These are phyloP conservation scores for Pinna nobilis DNA, from an alignment of 1,140 invertebrate genomes.

Conservation along the genomic window DNA sequence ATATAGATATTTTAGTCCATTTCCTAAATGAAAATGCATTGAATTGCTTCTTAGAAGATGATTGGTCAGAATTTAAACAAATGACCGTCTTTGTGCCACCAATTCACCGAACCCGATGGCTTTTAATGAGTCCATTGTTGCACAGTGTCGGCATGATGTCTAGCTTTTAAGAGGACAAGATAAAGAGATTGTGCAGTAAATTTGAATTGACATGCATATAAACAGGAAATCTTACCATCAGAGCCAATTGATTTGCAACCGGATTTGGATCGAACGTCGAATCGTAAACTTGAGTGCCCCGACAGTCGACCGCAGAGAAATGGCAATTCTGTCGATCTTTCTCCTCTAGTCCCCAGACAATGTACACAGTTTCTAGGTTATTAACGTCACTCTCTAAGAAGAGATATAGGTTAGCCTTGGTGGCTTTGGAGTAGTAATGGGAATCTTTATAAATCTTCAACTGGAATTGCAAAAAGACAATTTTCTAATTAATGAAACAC, in stretches of 20 bases:
- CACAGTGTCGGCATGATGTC: no score
- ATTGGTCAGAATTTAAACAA: no score
- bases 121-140: no score
- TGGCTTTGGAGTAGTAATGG: constrained; percentile 42
- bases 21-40: no score
- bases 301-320: constrained; percentile 50
- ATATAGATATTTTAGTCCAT: no score
- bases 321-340: constrained; percentile 55
- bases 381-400: constrained; percentile 41
- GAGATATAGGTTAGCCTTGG: constrained; percentile 6
- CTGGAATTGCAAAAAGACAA: constrained; percentile 30
- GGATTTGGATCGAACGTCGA: constrained; percentile 55
- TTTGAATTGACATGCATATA: no score
- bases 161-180: no score
- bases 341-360: constrained; percentile 57
- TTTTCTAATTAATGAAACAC: not conserved
- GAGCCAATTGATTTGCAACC: constrained; percentile 45
- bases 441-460: constrained; percentile 40
- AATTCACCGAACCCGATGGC: no score
- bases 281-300: constrained; percentile 53
- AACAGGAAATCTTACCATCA: constrained; percentile 57
- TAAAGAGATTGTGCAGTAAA: no score
- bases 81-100: no score
- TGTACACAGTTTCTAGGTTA: constrained; percentile 41
- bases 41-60: no score